Conservation (phyloP, 2,888 invertebrate species). For the Andrena marginata region DNA sequence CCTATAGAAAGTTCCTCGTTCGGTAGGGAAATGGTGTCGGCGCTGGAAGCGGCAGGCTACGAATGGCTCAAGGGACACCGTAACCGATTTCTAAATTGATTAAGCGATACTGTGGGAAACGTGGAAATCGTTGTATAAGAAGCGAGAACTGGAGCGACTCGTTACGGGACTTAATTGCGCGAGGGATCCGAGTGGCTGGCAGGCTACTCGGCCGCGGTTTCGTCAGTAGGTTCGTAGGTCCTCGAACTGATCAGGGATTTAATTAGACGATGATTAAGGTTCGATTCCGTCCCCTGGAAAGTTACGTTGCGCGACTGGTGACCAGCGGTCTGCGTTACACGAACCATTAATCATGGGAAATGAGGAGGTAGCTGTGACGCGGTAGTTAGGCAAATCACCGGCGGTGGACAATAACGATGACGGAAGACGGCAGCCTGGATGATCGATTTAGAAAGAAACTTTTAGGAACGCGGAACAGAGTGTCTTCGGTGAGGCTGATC, state of each 20-base stretch:
- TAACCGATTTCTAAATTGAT: background rate
- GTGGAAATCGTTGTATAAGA: background rate
- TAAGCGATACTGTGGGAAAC: background rate
- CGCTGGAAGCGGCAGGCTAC: too few species aligned
- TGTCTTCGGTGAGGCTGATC: background rate
- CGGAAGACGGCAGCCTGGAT: background rate
- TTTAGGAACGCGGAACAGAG: background rate
- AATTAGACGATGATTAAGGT: constrained; percentile 40
- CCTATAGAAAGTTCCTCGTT: too few species aligned
- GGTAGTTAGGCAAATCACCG: background rate
- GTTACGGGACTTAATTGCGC: constrained; percentile 6
- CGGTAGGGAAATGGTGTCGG: too few species aligned
- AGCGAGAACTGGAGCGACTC: background rate
- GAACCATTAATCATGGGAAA: constrained; percentile 27
- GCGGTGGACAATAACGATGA: constrained; percentile 3
- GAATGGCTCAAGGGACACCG: background rate
- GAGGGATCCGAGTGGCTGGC: background rate
- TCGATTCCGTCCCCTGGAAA: constrained; percentile 40
- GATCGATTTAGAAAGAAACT: background rate
- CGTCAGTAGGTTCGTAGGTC: constrained; percentile 25
- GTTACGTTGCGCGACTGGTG: constrained; percentile 35
- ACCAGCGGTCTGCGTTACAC: constrained; percentile 16
- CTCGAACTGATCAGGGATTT: constrained; percentile 29
- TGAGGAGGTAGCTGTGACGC: constrained; percentile 19
- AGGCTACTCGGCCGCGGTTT: constrained; percentile 5